Evolutionary conservation across 1,140 invertebrate species (phyloP).

Genomic region (Notospermus geniculatus): DNA sequence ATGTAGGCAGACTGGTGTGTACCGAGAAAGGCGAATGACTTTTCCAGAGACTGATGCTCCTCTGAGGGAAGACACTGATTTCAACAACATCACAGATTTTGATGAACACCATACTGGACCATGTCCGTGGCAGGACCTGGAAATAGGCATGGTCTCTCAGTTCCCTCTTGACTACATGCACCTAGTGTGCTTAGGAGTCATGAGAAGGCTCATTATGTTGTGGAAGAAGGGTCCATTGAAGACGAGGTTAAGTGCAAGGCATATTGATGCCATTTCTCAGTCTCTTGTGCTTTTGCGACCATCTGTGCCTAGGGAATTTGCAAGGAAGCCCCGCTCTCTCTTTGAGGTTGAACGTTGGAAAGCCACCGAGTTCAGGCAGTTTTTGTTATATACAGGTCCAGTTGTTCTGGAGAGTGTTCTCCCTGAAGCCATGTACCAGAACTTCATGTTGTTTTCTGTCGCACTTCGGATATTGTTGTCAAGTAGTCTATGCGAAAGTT

Average conservation of each 20-base stretch:
- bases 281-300: neutral
- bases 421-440: slow-evolving; percentile 36
- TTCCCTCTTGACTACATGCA: neutral
- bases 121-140: neutral
- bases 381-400: slow-evolving; percentile 53
- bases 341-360: slow-evolving; percentile 49
- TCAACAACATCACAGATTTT: too few relatives aligned
- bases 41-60: too few relatives aligned
- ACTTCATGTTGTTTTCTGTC: slow-evolving; percentile 45
- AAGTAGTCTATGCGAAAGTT: slow-evolving; percentile 6
- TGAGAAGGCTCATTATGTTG: neutral
- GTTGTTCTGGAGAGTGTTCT: slow-evolving; percentile 39
- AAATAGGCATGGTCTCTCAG: neutral
- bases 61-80: too few relatives aligned
- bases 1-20: neutral
- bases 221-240: neutral
- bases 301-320: slow-evolving; percentile 43
- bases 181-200: neutral
- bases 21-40: neutral
- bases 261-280: neutral
- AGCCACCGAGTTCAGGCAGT: slow-evolving; percentile 54
- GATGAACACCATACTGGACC: too few relatives aligned
- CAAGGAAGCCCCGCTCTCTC: slow-evolving; percentile 45
- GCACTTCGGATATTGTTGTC: slow-evolving; percentile 37
- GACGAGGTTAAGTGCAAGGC: neutral